Evolutionary conservation across 2,888 invertebrate genomes (phyloP).

Genomic region (Dynastes tityus): DNA sequence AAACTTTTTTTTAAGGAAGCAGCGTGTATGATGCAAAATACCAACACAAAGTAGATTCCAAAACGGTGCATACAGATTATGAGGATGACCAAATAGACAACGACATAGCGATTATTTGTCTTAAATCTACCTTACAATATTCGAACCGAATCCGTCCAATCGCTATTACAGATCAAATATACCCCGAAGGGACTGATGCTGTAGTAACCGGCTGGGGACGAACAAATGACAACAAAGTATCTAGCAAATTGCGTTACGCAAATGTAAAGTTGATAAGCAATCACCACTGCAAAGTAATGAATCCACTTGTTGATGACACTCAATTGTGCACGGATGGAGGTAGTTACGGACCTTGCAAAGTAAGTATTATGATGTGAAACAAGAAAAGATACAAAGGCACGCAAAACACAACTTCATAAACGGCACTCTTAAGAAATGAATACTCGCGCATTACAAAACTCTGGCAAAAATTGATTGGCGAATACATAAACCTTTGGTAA

Average conservation of each 20-base stretch:
- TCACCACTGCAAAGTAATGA: slow-evolving; percentile 6
- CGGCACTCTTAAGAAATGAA: no score
- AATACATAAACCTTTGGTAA: no score
- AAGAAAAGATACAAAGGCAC: background rate
- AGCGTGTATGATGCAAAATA: slow-evolving; percentile 6
- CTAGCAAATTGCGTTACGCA: slow-evolving; percentile 9
- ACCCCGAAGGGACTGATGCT: slow-evolving; percentile 33
- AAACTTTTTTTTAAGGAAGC: background rate
- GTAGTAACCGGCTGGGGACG: slow-evolving; percentile 32
- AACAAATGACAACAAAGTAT: slow-evolving; percentile 23
- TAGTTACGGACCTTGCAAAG: slow-evolving; percentile 13
- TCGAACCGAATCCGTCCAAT: slow-evolving; percentile 33
- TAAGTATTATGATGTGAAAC: background rate
- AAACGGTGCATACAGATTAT: slow-evolving; percentile 14
- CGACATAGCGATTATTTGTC: slow-evolving; percentile 29
- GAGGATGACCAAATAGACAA: background rate
- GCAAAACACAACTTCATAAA: background rate
- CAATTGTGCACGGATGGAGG: slow-evolving; percentile 23
- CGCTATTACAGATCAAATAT: slow-evolving; percentile 13
- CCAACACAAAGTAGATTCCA: slow-evolving; percentile 8
- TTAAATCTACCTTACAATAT: slow-evolving; percentile 20
- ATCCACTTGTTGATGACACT: slow-evolving; percentile 19
- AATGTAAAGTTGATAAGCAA: slow-evolving; percentile 25
- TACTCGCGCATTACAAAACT: no score
- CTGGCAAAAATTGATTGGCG: no score